Evolutionary conservation across 2,888 invertebrate genomes (phyloP).

Genomic region (Hermaeophaga mercurialis): DNA sequence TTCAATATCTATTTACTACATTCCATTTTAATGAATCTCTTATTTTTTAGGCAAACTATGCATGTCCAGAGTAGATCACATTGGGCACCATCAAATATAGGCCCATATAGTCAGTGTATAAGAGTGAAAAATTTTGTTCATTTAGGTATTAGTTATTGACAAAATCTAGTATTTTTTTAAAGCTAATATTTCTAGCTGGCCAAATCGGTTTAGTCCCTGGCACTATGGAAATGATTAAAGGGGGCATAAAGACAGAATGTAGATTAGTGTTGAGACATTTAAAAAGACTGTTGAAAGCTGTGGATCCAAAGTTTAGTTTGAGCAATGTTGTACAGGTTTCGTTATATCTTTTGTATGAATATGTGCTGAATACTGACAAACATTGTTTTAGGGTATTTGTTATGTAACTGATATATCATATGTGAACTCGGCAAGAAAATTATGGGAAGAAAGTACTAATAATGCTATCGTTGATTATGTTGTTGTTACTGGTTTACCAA

Average conservation of each 20-base stretch:
- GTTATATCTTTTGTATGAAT: conserved; percentile 4
- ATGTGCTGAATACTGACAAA: neutral
- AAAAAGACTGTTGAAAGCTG: conserved; percentile 79
- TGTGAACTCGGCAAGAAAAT: conserved; percentile 75
- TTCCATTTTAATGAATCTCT: no score
- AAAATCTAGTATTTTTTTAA: conserved; percentile 2
- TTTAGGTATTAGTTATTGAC: conserved; percentile 14
- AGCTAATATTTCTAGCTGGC: conserved; percentile 75
- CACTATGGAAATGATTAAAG: conserved; percentile 73
- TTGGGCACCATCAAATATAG: conserved; percentile 98
- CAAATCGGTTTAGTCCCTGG: conserved; percentile 91
- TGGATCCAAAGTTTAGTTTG: conserved; percentile 76
- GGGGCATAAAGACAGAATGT: conserved; percentile 82
- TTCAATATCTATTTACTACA: no score
- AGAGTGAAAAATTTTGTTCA: conserved; percentile 62
- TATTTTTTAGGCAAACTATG: conserved; percentile 72
- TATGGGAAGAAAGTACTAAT: conserved; percentile 82
- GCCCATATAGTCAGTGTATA: conserved; percentile 93
- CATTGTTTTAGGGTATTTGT: conserved; percentile 73
- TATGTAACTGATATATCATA: conserved; percentile 77
- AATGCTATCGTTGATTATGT: conserved; percentile 88
- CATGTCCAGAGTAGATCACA: conserved; percentile 95
- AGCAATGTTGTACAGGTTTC: conserved; percentile 83
- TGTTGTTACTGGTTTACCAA: conserved; percentile 80
- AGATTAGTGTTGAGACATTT: conserved; percentile 84